These are phyloP conservation scores for Baryphthengus martii DNA, from an alignment of 2,113 vertebrate genomes.

Conservation along the genomic window DNA sequence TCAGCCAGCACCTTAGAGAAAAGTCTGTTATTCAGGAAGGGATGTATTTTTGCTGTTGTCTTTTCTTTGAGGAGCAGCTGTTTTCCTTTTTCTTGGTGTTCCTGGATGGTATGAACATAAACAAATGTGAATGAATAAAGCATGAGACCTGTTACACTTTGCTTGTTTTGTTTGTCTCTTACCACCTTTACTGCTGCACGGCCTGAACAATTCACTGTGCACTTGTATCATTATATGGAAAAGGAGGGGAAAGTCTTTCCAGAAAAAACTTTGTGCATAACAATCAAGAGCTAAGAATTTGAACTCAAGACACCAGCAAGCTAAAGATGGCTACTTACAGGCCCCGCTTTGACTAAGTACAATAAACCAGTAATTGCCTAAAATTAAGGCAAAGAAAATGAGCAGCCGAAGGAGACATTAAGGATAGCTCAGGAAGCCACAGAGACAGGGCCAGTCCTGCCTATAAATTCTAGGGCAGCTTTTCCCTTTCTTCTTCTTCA, in stretches of 20 bases:
- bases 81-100: slow-evolving; percentile 1
- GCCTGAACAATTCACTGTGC: not conserved
- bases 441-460: not conserved
- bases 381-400: not conserved
- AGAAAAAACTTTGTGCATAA: not conserved
- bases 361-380: not conserved
- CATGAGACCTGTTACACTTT: slow-evolving; percentile 1
- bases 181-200: not conserved
- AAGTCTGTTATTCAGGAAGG: not conserved
- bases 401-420: not conserved
- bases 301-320: not conserved
- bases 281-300: not conserved
- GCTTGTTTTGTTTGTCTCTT: not conserved
- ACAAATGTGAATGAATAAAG: slow-evolving; percentile 41
- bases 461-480: not conserved
- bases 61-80: not conserved
- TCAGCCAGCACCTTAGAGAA: not conserved
- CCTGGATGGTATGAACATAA: not conserved
- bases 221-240: not conserved
- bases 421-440: not conserved
- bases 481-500: not conserved
- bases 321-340: not conserved
- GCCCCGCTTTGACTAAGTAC: not conserved
- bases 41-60: not conserved
- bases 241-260: not conserved